These are phyloP conservation scores for Aphidius gifuensis DNA, from an alignment of 1,140 invertebrate genomes.

Conservation along the genomic window DNA sequence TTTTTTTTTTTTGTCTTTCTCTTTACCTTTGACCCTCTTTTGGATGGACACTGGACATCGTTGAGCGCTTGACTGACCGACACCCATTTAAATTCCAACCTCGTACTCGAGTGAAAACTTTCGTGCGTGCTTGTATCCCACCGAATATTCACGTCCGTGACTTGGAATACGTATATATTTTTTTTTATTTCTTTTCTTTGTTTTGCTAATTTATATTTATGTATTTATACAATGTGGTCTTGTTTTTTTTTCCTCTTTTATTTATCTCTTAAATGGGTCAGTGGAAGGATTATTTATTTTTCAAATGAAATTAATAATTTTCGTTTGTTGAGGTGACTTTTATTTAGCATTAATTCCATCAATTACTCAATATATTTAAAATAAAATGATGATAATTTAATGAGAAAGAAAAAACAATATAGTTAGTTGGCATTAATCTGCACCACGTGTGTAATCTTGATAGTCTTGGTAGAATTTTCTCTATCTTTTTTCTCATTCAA, in stretches of 20 bases:
- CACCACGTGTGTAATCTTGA: constrained; percentile 23
- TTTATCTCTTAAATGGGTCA: too few species aligned
- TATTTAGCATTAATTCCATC: too few species aligned
- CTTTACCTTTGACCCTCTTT: constrained; percentile 14
- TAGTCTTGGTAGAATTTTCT: neutral
- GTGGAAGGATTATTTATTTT: too few species aligned
- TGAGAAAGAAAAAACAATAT: constrained; percentile 2
- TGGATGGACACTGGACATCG: neutral
- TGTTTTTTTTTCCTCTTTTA: constrained; percentile 6
- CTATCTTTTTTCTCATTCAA: neutral
- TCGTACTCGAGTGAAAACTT: constrained; percentile 18
- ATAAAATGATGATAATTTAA: constrained; percentile 3
- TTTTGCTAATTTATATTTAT: neutral
- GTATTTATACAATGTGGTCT: constrained; percentile 5
- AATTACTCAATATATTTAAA: too few species aligned
- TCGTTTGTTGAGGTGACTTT: too few species aligned
- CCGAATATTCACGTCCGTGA: neutral
- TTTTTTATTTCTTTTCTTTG: neutral
- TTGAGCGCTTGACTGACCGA: constrained; percentile 21
- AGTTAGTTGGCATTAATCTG: constrained; percentile 19
- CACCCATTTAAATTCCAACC: constrained; percentile 27
- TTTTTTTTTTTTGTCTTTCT: constrained; percentile 12
- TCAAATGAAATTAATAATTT: too few species aligned
- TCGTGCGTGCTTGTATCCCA: constrained; percentile 12
- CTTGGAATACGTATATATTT: neutral